Base-by-base conservation (phyloP, 2,113 vertebrate species). In the Numida meleagris region DNA sequence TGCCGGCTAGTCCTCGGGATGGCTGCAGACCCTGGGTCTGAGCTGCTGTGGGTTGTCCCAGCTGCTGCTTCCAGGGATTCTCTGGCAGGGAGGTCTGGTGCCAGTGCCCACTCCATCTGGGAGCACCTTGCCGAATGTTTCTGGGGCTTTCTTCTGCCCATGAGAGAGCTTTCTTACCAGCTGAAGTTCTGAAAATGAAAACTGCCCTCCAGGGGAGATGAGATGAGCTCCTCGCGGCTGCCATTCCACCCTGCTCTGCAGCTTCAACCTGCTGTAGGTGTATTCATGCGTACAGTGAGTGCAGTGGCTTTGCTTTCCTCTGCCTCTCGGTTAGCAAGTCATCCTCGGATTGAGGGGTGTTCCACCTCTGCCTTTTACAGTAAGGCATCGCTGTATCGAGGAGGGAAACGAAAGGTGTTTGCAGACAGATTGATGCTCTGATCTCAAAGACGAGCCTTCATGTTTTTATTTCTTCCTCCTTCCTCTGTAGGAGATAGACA, bases 401-500 rank as follows among this genome's bases (percentile, higher is more conserved):
- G 31, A 38, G 42, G 6, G 33, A 7, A 5, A 5, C 62, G 5
- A 7, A 81, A n/a, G 3, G 2, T 2, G 8, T 15, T 50, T 2
- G 3, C 14, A 8, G 68, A 5, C 19, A 29, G 57, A 24, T 33
- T 82, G 17, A 2, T 79, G 29, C 25, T 38, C 57, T 1, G 0
- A 2, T 27, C 45, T 66, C 50, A 5, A 1, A 19, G 38, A 7
- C 0, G 2, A 89, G 15, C 31, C 34, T 27, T 61, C 2, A 10
- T 8, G 17, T 31, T 61, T 94, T 90, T 12, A 92, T 95, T 95
- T 90, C 34, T 86, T 70, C 97, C 66, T 66, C 51, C 63, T 73
- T 58, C 51, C 65, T 80, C 96, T 92, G 67, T 66, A 99, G 99
- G 99, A 99, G 98, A 99, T 99, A 98, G 99, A 99, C 96, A 99